These are phyloP conservation scores for Crocuta crocuta DNA, from an alignment of 2,113 vertebrate genomes.

Conservation along the genomic window DNA sequence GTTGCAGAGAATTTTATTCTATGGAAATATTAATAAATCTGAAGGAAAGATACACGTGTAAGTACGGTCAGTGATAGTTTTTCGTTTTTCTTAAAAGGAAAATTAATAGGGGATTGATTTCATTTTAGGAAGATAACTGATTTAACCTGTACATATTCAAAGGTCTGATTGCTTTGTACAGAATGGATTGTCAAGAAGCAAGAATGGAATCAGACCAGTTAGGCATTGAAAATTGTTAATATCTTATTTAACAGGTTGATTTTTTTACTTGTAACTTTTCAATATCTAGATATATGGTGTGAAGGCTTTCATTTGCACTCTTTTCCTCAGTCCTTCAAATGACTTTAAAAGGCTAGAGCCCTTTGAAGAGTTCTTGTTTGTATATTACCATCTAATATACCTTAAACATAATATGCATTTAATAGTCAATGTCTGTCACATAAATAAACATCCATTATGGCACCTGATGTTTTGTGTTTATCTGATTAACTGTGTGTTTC, in stretches of 20 bases:
- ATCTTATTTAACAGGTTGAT: neutral
- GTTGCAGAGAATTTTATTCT: neutral
- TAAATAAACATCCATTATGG: neutral
- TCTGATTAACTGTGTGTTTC: neutral
- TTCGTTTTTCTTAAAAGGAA: slow-evolving; percentile 44
- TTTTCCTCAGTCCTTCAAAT: neutral
- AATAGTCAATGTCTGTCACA: neutral
- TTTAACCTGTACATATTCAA: neutral
- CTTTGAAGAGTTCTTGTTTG: neutral
- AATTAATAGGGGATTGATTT: neutral
- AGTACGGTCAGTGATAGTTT: neutral
- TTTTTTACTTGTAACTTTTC: slow-evolving; percentile 1
- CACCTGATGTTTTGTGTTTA: neutral
- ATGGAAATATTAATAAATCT: neutral
- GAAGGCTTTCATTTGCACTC: neutral
- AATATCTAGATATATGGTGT: neutral
- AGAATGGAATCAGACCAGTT: neutral
- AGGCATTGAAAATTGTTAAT: neutral
- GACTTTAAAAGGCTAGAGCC: neutral
- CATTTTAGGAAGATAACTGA: slow-evolving; percentile 22
- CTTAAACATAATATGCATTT: neutral
- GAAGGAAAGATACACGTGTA: neutral
- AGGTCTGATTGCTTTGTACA: neutral
- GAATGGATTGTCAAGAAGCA: neutral
- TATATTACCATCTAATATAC: neutral